Evolutionary conservation across 2,797 vertebrate genomes (phyloP).

Genomic region (Darevskia mixta): DNA sequence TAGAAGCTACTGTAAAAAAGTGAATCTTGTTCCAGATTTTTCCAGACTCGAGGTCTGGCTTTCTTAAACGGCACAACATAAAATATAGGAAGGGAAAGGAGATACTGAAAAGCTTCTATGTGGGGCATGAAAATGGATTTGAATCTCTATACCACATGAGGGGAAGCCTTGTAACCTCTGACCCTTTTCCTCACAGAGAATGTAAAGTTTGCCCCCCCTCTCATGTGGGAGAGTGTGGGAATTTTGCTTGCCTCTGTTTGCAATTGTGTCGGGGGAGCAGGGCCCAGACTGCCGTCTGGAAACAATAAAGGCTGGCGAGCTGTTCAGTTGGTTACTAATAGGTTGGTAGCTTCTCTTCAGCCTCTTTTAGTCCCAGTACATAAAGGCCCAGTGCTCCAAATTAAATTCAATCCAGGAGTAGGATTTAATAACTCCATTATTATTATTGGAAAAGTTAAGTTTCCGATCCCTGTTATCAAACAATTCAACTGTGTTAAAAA

Average conservation of each 20-base stretch:
- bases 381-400: neutral
- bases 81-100: neutral
- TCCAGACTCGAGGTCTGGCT: slow-evolving; percentile 19
- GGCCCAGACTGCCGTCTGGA: neutral
- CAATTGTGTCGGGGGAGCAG: neutral
- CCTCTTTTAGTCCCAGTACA: neutral
- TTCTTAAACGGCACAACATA: slow-evolving; percentile 46
- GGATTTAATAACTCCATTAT: neutral
- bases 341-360: neutral
- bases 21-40: neutral
- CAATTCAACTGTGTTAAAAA: neutral
- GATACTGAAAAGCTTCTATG: neutral
- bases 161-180: neutral
- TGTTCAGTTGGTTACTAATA: slow-evolving; percentile 14
- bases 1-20: neutral
- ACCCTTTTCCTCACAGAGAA: neutral
- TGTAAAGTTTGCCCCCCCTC: slow-evolving; percentile 23
- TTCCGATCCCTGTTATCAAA: neutral
- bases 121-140: slow-evolving; percentile 33
- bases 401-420: neutral
- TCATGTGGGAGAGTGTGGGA: neutral
- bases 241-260: neutral
- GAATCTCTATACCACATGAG: slow-evolving; percentile 9
- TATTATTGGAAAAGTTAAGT: neutral
- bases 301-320: slow-evolving; percentile 1